A percentile compares a stretch with the other conserved stretches of the same genome.
phyloP scores from a whole-genome alignment of 2,113 vertebrate genomes.

The Tachysurus vachellii region DNA sequence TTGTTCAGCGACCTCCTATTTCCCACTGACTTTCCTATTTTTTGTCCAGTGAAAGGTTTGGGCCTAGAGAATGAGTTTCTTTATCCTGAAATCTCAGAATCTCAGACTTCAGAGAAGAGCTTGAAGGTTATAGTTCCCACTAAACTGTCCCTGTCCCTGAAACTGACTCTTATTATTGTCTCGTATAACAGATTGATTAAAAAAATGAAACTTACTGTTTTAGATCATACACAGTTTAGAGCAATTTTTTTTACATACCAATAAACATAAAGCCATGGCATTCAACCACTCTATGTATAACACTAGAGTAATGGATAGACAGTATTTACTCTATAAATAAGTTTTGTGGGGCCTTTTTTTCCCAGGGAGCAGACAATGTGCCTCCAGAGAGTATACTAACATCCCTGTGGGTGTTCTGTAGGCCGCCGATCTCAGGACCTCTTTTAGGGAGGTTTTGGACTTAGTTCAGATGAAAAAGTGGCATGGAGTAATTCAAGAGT shows the following conservation, averaged over 20 bases:
- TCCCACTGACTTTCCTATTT: too few relatives aligned
- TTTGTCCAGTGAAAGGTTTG: too few relatives aligned
- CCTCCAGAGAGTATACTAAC: neutral
- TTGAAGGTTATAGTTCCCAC: neutral
- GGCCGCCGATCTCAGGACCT: conserved; percentile 1
- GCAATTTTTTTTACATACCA: neutral
- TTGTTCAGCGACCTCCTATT: too few relatives aligned
- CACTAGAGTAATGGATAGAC: neutral
- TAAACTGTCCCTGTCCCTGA: neutral
- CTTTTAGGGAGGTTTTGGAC: neutral
- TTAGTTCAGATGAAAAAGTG: neutral
- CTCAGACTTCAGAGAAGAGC: neutral
- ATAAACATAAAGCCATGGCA: neutral
- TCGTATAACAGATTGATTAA: neutral
- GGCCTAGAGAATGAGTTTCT: too few relatives aligned
- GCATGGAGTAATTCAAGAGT: neutral
- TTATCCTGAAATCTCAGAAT: neutral
- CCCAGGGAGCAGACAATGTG: neutral
- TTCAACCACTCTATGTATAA: neutral
- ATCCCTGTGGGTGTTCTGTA: neutral
- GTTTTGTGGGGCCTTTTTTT: neutral
- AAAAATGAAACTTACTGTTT: neutral
- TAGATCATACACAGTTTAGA: neutral
- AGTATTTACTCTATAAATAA: conserved; percentile 9
- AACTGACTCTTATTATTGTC: neutral